Evolutionary conservation across 2,113 vertebrate genomes (phyloP).

Genomic region (Patagioenas fasciata): DNA sequence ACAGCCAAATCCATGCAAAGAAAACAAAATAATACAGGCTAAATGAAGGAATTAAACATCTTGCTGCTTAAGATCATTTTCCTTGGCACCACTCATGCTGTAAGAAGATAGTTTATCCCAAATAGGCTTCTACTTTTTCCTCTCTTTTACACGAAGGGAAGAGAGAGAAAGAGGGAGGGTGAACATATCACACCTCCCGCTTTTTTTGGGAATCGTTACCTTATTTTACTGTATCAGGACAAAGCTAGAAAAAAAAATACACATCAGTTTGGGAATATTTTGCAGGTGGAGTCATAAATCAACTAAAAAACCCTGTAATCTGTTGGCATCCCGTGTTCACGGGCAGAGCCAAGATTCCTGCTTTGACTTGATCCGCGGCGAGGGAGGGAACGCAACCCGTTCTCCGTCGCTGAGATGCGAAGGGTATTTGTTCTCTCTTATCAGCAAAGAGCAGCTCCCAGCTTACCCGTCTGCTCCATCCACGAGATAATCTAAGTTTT

Average conservation of each 20-base stretch:
- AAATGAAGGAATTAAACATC: not conserved
- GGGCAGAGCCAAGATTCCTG: not conserved
- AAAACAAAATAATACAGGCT: not conserved
- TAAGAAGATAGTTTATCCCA: not conserved
- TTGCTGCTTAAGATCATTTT: not conserved
- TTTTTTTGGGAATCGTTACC: not conserved
- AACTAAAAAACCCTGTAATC: not conserved
- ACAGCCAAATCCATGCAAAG: fast-evolving
- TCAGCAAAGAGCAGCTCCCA: not conserved
- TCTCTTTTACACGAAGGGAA: not conserved
- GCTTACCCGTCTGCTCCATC: not conserved
- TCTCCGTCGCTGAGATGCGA: not conserved
- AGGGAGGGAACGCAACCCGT: not conserved
- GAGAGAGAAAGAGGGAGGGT: not conserved
- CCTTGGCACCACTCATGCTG: not conserved
- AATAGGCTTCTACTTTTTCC: not conserved
- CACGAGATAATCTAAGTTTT: not conserved
- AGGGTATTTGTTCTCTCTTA: not conserved
- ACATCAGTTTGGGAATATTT: not conserved
- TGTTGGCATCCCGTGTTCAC: not conserved
- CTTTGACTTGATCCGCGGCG: not conserved
- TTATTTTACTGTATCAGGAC: not conserved
- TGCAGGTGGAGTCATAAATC: not conserved
- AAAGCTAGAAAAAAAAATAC: fast-evolving
- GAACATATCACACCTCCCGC: fast-evolving